phyloP scores from a whole-genome alignment of 1,140 invertebrate genomes.

The Papilio dardanus region DNA sequence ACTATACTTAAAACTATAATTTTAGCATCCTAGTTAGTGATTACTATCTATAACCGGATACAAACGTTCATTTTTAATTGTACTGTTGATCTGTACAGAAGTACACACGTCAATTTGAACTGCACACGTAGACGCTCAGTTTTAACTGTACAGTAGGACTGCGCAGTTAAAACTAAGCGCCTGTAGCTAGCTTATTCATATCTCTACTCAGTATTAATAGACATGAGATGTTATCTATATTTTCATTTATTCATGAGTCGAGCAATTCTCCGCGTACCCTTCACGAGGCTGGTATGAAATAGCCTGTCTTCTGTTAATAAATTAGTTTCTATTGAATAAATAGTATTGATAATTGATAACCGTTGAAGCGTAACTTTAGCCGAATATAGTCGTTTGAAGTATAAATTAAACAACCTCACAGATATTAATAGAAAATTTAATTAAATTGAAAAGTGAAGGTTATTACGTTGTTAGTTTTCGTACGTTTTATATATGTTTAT shows the following conservation, averaged over 20 bases:
- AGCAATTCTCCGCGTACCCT: not conserved
- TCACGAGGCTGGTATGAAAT: not conserved
- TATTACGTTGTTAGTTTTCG: not conserved
- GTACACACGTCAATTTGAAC: no score
- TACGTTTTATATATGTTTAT: not conserved
- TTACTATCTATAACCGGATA: no score
- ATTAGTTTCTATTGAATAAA: conserved; percentile 10
- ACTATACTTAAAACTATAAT: no score
- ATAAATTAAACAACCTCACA: not conserved
- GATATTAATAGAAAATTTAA: not conserved
- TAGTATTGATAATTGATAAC: not conserved
- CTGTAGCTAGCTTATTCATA: not conserved
- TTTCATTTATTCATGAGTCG: not conserved
- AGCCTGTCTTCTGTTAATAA: not conserved
- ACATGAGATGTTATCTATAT: not conserved
- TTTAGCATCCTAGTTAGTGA: no score
- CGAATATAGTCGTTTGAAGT: not conserved
- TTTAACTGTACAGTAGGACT: no score
- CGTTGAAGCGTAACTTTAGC: not conserved
- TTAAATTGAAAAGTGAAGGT: not conserved
- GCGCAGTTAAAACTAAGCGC: no score
- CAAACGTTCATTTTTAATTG: no score
- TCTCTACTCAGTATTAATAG: not conserved
- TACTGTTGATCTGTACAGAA: no score
- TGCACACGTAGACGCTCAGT: no score